These are phyloP conservation scores for Aphelinus certus DNA, from an alignment of 1,140 invertebrate species.

Conservation along the genomic window DNA sequence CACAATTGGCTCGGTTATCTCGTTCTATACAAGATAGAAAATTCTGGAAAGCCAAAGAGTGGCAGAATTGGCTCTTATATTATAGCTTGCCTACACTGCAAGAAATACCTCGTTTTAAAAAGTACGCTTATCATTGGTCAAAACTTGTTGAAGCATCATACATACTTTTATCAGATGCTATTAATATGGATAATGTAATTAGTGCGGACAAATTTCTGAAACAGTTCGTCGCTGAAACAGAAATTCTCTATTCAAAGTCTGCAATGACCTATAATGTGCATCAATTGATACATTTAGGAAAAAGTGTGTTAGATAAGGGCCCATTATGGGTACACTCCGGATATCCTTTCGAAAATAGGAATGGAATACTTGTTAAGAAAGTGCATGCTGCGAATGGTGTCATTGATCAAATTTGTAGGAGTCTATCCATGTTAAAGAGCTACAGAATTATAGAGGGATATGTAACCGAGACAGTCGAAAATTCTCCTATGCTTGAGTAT, in stretches of 20 bases:
- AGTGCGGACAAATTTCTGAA: background rate
- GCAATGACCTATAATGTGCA: constrained; percentile 43
- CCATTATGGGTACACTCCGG: constrained; percentile 36
- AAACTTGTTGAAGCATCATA: constrained; percentile 12
- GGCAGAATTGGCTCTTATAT: constrained; percentile 27
- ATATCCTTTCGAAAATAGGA: constrained; percentile 39
- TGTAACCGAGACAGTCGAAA: background rate
- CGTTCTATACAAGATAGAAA: background rate
- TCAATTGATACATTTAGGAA: constrained; percentile 35
- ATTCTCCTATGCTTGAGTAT: no score
- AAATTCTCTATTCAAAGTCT: constrained; percentile 24
- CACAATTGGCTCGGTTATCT: background rate
- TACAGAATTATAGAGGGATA: background rate
- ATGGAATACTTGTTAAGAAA: constrained; percentile 32
- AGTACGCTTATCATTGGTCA: constrained; percentile 1
- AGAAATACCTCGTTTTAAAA: background rate
- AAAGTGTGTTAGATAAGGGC: constrained; percentile 38
- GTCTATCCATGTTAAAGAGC: constrained; percentile 4
- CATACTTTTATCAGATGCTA: constrained; percentile 2
- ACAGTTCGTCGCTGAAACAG: constrained; percentile 12
- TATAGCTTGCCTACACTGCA: constrained; percentile 1
- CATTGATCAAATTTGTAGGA: constrained; percentile 36
- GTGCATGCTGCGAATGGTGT: constrained; percentile 43
- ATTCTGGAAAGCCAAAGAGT: constrained; percentile 27
- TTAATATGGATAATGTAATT: background rate